These are phyloP conservation scores for Agapostemon virescens DNA, from an alignment of 2,888 invertebrate genomes.

Conservation along the genomic window DNA sequence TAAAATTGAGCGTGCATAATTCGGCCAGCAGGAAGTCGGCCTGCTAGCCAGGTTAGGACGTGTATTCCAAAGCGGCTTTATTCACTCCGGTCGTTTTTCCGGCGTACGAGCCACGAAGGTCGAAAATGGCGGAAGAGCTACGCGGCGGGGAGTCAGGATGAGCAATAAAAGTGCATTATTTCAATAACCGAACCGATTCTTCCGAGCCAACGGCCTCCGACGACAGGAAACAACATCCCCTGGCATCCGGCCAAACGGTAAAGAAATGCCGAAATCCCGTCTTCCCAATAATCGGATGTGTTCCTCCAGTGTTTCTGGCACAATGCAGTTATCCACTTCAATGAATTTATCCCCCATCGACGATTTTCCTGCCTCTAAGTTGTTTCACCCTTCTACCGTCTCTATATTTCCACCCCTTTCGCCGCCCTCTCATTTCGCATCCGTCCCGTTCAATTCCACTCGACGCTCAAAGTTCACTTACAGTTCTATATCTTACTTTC, in stretches of 20 bases:
- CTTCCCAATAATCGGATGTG: slow-evolving; percentile 79
- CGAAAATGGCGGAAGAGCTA: slow-evolving; percentile 16
- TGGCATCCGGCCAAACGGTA: slow-evolving; percentile 75
- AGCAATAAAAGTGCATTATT: slow-evolving; percentile 79
- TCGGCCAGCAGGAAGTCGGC: slow-evolving; percentile 20
- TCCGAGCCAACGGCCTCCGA: slow-evolving; percentile 75
- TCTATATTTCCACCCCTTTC: too few species aligned
- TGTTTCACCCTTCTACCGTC: slow-evolving; percentile 33
- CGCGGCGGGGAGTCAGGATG: slow-evolving; percentile 47
- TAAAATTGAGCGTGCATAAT: slow-evolving; percentile 66
- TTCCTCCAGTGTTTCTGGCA: slow-evolving; percentile 78
- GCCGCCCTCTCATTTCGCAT: slow-evolving; percentile 17
- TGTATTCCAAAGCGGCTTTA: slow-evolving; percentile 27
- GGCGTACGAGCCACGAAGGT: slow-evolving; percentile 22
- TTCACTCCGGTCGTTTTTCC: slow-evolving; percentile 30
- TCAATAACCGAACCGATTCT: slow-evolving; percentile 79
- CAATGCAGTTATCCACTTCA: slow-evolving; percentile 78
- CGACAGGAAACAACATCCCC: slow-evolving; percentile 79
- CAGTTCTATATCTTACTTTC: neutral
- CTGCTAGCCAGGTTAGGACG: slow-evolving; percentile 13
- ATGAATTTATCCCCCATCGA: slow-evolving; percentile 74
- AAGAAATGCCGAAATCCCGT: slow-evolving; percentile 76
- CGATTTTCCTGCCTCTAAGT: slow-evolving; percentile 33
- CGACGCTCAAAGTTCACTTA: neutral
- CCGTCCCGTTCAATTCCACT: neutral